Evolutionary conservation across 2,797 vertebrate genomes (phyloP).

Genomic region (Ctenochaetus hawaiiensis): DNA sequence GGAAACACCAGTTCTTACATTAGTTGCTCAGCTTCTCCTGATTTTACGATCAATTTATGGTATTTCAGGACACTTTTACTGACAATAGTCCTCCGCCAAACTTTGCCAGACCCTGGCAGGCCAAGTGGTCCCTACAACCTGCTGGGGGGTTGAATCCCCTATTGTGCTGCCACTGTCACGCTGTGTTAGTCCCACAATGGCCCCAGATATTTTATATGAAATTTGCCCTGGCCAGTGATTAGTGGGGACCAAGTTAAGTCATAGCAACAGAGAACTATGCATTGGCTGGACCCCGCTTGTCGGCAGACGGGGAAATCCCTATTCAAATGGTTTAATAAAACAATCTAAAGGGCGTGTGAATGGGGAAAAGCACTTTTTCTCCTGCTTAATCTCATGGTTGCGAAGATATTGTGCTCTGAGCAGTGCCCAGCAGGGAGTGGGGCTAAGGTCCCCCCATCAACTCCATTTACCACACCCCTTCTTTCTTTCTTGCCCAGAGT

Average conservation of each 20-base stretch:
- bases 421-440: conserved; percentile 91
- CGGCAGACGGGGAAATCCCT: conserved; percentile 96
- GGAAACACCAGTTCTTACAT: conserved; percentile 47
- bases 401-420: conserved; percentile 96
- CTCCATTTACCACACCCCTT: conserved; percentile 92
- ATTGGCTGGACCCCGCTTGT: conserved; percentile 91
- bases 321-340: conserved; percentile 98
- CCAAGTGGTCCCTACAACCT: conserved; percentile 94
- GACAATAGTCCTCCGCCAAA: conserved; percentile 84
- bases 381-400: conserved; percentile 98
- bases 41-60: conserved; percentile 74
- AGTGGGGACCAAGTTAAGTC: conserved; percentile 98
- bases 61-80: conserved; percentile 71
- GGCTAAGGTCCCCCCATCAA: conserved; percentile 95
- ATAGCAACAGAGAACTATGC: conserved; percentile 99
- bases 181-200: conserved; percentile 95
- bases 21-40: conserved; percentile 48
- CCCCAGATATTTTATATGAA: conserved; percentile 99
- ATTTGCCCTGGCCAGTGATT: conserved; percentile 98
- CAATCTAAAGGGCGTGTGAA: conserved; percentile 99
- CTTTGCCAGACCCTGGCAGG: conserved; percentile 86
- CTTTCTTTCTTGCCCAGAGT: conserved; percentile 90
- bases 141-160: conserved; percentile 97
- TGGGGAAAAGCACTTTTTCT: conserved; percentile 97
- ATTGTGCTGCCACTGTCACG: conserved; percentile 97